These are phyloP conservation scores for Lithophane semibrunnea DNA, from an alignment of 2,888 invertebrate genomes.

Conservation along the genomic window DNA sequence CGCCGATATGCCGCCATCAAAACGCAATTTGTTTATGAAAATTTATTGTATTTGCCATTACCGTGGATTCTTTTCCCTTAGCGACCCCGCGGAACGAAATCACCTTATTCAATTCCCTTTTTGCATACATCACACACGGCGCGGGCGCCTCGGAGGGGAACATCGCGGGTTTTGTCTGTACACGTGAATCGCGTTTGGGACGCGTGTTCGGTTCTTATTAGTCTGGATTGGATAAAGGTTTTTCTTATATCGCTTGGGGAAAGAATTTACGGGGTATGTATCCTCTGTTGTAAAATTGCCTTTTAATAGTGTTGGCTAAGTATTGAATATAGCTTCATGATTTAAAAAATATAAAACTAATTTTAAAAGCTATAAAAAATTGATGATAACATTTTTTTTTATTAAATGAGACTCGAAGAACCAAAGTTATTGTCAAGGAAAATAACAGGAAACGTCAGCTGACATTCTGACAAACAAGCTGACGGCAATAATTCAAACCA, in stretches of 20 bases:
- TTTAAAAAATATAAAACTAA: not conserved
- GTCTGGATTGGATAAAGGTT: constrained; percentile 87
- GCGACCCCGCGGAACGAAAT: constrained; percentile 89
- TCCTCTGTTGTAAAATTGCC: constrained; percentile 10
- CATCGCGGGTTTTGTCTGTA: constrained; percentile 86
- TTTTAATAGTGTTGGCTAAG: not conserved
- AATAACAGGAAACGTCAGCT: constrained; percentile 47
- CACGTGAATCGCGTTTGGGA: constrained; percentile 89
- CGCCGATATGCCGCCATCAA: constrained; percentile 88
- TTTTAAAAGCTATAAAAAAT: not conserved
- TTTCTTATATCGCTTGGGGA: constrained; percentile 81
- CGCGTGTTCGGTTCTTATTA: constrained; percentile 88
- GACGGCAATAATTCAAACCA: constrained; percentile 39
- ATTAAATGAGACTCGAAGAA: not conserved
- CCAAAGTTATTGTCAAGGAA: constrained; percentile 1
- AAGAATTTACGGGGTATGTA: constrained; percentile 56
- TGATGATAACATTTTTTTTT: not conserved
- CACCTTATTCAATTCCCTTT: constrained; percentile 91
- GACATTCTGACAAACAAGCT: constrained; percentile 45
- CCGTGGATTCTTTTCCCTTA: constrained; percentile 89
- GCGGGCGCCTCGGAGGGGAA: constrained; percentile 85
- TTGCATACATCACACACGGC: constrained; percentile 90
- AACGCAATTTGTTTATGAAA: constrained; percentile 91
- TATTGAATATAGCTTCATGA: not conserved
- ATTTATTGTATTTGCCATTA: constrained; percentile 91